Evolutionary conservation across 2,797 vertebrate genomes (phyloP).

Genomic region (Diplodus sargus): DNA sequence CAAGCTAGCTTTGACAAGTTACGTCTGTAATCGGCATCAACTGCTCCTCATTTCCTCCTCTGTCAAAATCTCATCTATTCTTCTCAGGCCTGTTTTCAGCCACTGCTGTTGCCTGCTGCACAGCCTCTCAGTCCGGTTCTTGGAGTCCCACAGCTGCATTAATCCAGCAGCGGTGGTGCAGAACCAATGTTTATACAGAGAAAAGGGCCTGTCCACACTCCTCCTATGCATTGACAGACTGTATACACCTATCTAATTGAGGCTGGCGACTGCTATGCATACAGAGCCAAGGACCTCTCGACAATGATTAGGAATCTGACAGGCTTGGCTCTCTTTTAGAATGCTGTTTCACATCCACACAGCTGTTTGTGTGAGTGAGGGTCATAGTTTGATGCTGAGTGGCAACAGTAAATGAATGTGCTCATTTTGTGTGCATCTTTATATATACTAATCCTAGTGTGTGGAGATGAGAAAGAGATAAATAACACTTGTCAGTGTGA

Average conservation of each 20-base stretch:
- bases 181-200: constrained; percentile 69
- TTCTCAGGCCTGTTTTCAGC: constrained; percentile 35
- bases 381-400: constrained; percentile 36
- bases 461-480: not conserved
- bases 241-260: constrained; percentile 80
- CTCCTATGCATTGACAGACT: constrained; percentile 66
- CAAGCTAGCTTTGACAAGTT: constrained; percentile 32
- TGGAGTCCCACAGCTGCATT: constrained; percentile 53
- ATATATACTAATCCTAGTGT: not conserved
- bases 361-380: constrained; percentile 13
- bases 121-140: constrained; percentile 23
- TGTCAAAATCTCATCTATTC: constrained; percentile 46
- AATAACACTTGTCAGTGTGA: constrained; percentile 28
- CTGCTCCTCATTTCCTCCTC: constrained; percentile 34
- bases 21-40: constrained; percentile 15
- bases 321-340: constrained; percentile 69
- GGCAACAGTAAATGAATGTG: constrained; percentile 11
- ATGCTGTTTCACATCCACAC: constrained; percentile 68
- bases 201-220: constrained; percentile 55
- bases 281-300: constrained; percentile 74
- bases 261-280: constrained; percentile 73
- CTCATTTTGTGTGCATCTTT: constrained; percentile 22
- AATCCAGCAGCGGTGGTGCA: constrained; percentile 67
- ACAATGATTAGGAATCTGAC: constrained; percentile 76
- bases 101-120: constrained; percentile 14